phyloP scores from a whole-genome alignment of 2,113 vertebrate species.

The Epinephelus fuscoguttatus region DNA sequence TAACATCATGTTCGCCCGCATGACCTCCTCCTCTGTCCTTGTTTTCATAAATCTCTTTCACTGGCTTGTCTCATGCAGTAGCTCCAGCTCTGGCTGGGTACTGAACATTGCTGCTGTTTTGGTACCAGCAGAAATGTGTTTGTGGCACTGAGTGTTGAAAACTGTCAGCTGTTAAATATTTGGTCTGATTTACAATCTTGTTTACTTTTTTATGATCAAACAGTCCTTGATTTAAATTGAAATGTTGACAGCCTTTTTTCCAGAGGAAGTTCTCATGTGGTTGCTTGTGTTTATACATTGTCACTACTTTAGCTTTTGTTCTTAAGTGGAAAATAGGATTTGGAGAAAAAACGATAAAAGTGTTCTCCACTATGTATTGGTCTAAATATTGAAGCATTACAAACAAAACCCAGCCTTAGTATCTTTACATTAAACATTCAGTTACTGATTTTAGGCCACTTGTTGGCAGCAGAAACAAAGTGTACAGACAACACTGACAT shows the following conservation, averaged over 20 bases:
- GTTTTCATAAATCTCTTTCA: constrained; percentile 74
- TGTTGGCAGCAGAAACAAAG: neutral
- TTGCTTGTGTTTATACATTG: neutral
- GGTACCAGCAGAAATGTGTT: constrained; percentile 9
- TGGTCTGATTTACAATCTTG: constrained; percentile 9
- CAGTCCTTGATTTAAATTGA: neutral
- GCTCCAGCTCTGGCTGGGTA: constrained; percentile 30
- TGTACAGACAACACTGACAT: neutral
- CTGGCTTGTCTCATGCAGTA: constrained; percentile 51
- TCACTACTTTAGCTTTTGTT: neutral
- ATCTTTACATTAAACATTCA: neutral
- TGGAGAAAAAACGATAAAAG: neutral
- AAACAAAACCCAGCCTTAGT: neutral
- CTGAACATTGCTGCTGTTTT: constrained; percentile 21
- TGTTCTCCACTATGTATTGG: neutral
- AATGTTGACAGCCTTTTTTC: neutral
- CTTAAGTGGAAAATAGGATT: neutral
- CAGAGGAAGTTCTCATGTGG: too few relatives aligned
- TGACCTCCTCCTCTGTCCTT: constrained; percentile 65
- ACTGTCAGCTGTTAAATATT: constrained; percentile 22
- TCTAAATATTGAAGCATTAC: neutral
- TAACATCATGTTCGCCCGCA: constrained; percentile 58
- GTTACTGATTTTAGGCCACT: neutral
- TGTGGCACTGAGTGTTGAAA: neutral
- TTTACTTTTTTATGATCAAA: constrained; percentile 4